A percentile compares a stretch with the other conserved stretches of the same genome.
Conservation (phyloP, 92 coral and sea anemone species). For the Heteractis magnifica region DNA sequence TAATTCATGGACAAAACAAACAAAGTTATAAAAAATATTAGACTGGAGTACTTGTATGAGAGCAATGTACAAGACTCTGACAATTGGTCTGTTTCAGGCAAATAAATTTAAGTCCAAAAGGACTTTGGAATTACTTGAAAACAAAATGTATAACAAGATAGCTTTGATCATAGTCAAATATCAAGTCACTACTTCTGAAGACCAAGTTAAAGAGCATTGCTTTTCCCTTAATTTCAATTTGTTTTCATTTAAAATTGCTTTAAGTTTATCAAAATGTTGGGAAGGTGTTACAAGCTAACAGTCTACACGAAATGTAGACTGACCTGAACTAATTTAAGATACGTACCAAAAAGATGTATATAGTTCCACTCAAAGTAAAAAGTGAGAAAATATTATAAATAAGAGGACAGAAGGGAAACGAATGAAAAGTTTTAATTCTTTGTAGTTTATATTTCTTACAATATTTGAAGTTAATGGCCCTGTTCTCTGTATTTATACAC, state of each 20-base stretch:
- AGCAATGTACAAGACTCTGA: too few species aligned
- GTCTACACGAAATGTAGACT: neutral
- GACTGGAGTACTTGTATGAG: too few species aligned
- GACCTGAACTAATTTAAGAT: neutral
- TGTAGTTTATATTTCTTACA: conserved; percentile 3
- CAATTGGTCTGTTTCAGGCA: too few species aligned
- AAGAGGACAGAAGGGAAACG: neutral
- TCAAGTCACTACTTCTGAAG: too few species aligned
- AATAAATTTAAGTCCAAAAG: too few species aligned
- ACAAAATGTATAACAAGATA: too few species aligned
- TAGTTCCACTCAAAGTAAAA: neutral
- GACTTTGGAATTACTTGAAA: too few species aligned
- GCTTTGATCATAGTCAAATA: too few species aligned
- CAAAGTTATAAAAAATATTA: too few species aligned
- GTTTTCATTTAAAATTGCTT: neutral
- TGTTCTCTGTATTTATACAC: neutral
- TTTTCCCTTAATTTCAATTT: too few species aligned
- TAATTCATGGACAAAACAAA: too few species aligned
- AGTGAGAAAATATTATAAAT: conserved; percentile 4
- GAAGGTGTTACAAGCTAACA: neutral
- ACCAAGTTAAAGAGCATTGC: too few species aligned
- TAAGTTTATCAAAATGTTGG: neutral
- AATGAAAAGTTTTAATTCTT: neutral
- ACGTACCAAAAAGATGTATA: neutral
- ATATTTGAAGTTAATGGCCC: neutral